Evolutionary conservation across 2,888 invertebrate species (phyloP).

Genomic region (Caradrina clavipalpis): DNA sequence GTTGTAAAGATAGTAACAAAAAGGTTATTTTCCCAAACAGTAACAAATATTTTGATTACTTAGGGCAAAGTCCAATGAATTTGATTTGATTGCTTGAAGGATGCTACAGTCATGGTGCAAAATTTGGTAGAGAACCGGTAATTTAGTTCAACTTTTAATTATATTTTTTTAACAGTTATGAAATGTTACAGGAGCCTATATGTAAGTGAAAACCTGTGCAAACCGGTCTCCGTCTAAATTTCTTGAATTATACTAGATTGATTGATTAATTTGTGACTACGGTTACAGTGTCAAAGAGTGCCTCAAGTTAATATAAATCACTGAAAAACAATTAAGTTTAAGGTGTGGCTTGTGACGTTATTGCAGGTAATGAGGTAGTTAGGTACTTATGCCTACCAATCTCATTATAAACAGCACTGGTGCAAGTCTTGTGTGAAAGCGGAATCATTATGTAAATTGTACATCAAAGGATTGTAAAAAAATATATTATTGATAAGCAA

Average conservation of each 20-base stretch:
- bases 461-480: slow-evolving; percentile 28
- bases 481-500: slow-evolving; percentile 15
- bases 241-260: no score
- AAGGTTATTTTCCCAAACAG: background rate
- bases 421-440: background rate
- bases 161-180: no score
- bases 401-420: background rate
- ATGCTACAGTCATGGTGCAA: slow-evolving; percentile 1
- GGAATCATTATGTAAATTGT: background rate
- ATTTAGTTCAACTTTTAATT: slow-evolving; percentile 1
- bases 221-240: no score
- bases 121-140: background rate
- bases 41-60: background rate
- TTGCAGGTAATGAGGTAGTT: background rate
- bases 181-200: no score
- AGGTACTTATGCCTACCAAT: background rate
- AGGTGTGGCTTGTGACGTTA: slow-evolving; percentile 12
- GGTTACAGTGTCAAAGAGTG: no score
- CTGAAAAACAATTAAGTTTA: slow-evolving; percentile 7
- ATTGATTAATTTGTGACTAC: no score
- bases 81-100: slow-evolving; percentile 3
- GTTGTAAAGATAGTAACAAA: background rate
- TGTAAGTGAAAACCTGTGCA: no score
- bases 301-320: background rate
- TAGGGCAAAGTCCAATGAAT: background rate